Evolutionary conservation across 1,140 invertebrate species (phyloP).

Genomic region (Zophobas atratus): DNA sequence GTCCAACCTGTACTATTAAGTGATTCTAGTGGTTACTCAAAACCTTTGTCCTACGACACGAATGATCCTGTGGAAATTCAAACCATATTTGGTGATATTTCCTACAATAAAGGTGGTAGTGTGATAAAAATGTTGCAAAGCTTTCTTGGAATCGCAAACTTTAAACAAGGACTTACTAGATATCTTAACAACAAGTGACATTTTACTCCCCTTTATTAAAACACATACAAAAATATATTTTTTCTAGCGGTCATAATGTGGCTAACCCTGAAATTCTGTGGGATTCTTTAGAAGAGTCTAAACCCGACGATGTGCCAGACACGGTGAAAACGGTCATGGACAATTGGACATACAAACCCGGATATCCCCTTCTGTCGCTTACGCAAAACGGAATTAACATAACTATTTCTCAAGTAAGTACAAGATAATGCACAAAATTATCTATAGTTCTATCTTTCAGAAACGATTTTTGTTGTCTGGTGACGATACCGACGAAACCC

Average conservation of each 20-base stretch:
- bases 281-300: neutral
- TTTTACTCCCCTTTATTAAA: too few species aligned
- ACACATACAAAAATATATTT: too few species aligned
- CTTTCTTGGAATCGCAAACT: neutral
- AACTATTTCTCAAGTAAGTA: too few species aligned
- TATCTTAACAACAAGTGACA: too few species aligned
- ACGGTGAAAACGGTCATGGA: conserved; percentile 69
- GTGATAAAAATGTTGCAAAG: conserved; percentile 72
- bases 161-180: too few species aligned
- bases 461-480: conserved; percentile 20
- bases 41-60: conserved; percentile 65
- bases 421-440: too few species aligned
- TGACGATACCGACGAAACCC: conserved; percentile 1
- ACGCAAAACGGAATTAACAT: too few species aligned
- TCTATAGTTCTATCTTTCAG: neutral
- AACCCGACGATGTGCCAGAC: neutral
- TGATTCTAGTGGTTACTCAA: conserved; percentile 58
- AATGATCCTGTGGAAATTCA: conserved; percentile 62
- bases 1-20: conserved; percentile 63
- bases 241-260: neutral
- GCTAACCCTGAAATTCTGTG: conserved; percentile 36
- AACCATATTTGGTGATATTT: conserved; percentile 72
- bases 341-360: conserved; percentile 75
- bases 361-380: conserved; percentile 65
- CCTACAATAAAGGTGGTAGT: conserved; percentile 62